Base-by-base conservation (phyloP, 2,113 vertebrate species). In the Scatophagus argus region DNA sequence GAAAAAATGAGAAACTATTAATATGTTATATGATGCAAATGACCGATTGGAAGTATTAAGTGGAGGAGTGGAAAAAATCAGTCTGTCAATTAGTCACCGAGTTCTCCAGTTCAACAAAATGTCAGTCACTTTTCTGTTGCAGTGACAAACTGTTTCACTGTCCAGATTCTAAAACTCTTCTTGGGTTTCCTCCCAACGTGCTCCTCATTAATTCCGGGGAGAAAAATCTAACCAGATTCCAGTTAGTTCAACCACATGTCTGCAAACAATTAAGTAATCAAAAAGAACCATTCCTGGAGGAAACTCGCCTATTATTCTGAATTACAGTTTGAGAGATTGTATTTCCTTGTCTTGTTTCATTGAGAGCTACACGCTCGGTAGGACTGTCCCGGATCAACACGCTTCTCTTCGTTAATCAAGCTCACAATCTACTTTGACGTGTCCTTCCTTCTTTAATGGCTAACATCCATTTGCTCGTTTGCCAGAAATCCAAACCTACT, bases 231-330 rank as follows among this genome's bases (percentile, higher is more conserved):
- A 86, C 73, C 84, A 70, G 77, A 82, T 87, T 88, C 81, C 79
- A 82, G 63, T 87, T 74, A 85, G 81, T 82, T 92, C 83, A 69
- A 63, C 83, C 47, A 21, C 76, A 80, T 64, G 85, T 85, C 93
- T 94, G 93, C 77, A 90, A 93, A 85, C 81, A 79, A 92, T 94
- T 91, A 92, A 85, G 84, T 89, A 85, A 93, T 92, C 83, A 91
- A 83, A 91, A 70, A 80, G 74, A 72, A 46, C 47, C 64, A 36
- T 76, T 85, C 73, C 80, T 79, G 36, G 55, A 86, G 91, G 90
- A 93, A 89, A 85, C 82, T 6, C 44, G 59, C 70, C 89, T 69
- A 86, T 92, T 82, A 87, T 88, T 92, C 52, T 77, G 69, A 92
- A 87, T 93, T 90, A 90, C 84, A 89, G 82, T 85, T 55, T 51